Conservation (phyloP, 2,113 vertebrate genomes). For the Odocoileus hemionus region DNA sequence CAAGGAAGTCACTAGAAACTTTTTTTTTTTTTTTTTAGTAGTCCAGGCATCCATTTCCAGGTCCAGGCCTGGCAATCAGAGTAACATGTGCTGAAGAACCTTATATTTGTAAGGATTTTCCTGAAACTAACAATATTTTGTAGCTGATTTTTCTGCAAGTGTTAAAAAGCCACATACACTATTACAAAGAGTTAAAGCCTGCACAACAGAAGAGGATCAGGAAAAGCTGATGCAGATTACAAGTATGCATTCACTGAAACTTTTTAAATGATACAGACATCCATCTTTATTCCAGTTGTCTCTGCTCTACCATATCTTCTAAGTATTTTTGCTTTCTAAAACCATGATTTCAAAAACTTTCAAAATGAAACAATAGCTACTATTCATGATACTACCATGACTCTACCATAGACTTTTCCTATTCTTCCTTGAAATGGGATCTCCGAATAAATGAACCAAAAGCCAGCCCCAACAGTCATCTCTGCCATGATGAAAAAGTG, state of each 20-base stretch:
- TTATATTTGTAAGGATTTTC: constrained; percentile 98
- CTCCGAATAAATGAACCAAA: neutral
- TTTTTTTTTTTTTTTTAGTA: no score
- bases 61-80: constrained; percentile 96
- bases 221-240: no score
- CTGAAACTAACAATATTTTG: constrained; percentile 98
- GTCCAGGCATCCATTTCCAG: constrained; percentile 69
- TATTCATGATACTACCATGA: neutral
- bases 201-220: no score
- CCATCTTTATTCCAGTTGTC: neutral
- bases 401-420: neutral
- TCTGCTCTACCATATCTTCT: neutral
- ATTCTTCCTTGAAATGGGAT: neutral
- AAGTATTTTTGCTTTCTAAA: neutral
- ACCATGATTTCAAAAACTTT: neutral
- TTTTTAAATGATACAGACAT: neutral
- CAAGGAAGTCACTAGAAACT: neutral
- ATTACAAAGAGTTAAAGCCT: no score
- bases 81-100: constrained; percentile 99
- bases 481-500: neutral
- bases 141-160: constrained; percentile 97
- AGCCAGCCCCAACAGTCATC: neutral
- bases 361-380: neutral
- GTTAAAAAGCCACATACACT: constrained; percentile 88
- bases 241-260: no score